Base-by-base conservation (phyloP, 2,113 vertebrate species). In the Rhinichthys klamathensis region DNA sequence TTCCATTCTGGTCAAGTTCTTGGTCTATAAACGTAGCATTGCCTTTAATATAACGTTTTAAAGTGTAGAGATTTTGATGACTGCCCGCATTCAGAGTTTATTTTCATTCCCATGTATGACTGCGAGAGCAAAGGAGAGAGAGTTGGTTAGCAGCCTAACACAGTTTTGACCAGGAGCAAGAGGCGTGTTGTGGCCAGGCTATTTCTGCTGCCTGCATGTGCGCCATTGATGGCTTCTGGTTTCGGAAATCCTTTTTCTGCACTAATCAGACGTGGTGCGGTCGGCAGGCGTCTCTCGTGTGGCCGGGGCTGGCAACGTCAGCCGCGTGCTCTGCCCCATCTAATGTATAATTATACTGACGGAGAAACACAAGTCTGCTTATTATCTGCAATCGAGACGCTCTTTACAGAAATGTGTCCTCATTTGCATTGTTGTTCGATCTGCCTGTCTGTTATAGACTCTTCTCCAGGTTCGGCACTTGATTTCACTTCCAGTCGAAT, bases 181-280 rank as follows among this genome's bases (percentile, higher is more conserved):
- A 74, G 90, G 87, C 88, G 88, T 77, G 90, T 92, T 94, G 94
- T 88, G 93, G 93, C 90, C 85, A 80, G 12, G 90, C 92, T 94
- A 93, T 95, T 94, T 93, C 90, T 83, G 90, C 87, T 88, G 82
- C 87, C 83, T 87, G 89, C 93, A 91, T 91, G 88, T 93, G 93
- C 86, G 88, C 91, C 91, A 92, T 92, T 92, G 92, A 92, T 93
- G 92, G 92, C 85, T 90, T 93, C 91, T 91, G 92, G 92, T 94
- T 94, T 93, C 91, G 89, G 91, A 94, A 93, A 93, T 93, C 90
- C 92, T 93, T 86, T 91, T 79, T 79, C 58, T 18, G 73, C 32
- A 32, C 58, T 86, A 83, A 86, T 86, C 81, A 87, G 93, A 88
- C 89, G 69, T 91, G 82, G 80, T 89, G 92, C 87, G 93, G 94